Conservation (phyloP, 2,888 invertebrate genomes). For the Hypsopygia costalis region DNA sequence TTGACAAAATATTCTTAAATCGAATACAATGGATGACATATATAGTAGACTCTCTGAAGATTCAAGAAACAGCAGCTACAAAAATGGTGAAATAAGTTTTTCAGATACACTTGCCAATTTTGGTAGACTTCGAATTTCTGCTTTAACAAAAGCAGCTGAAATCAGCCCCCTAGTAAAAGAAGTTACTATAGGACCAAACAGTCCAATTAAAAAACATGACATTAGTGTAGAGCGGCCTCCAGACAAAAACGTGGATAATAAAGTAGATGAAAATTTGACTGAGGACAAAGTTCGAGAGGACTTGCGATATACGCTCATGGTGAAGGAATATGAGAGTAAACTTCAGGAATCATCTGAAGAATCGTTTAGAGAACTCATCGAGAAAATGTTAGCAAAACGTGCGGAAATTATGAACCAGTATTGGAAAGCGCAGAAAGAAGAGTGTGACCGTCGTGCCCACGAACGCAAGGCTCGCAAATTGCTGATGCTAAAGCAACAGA, state of each 20-base stretch:
- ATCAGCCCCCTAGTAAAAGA: slow-evolving; percentile 72
- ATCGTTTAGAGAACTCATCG: slow-evolving; percentile 51
- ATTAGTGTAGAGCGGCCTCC: slow-evolving; percentile 12
- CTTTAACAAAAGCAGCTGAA: slow-evolving; percentile 78
- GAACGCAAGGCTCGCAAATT: slow-evolving; percentile 58
- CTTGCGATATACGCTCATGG: slow-evolving; percentile 50
- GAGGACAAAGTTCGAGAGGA: slow-evolving; percentile 57
- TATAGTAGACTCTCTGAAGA: slow-evolving; percentile 33
- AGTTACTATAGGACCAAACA: slow-evolving; percentile 76
- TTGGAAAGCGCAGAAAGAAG: slow-evolving; percentile 54
- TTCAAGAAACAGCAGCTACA: slow-evolving; percentile 29
- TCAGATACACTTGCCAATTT: slow-evolving; percentile 57
- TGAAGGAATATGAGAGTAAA: slow-evolving; percentile 52
- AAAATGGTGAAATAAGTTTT: slow-evolving; percentile 44
- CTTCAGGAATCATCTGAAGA: slow-evolving; percentile 47
- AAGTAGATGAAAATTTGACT: slow-evolving; percentile 43
- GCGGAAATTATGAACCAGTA: slow-evolving; percentile 50
- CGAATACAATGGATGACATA: slow-evolving; percentile 33
- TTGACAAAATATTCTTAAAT: background rate
- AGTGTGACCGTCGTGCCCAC: slow-evolving; percentile 56
- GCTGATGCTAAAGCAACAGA: slow-evolving; percentile 60
- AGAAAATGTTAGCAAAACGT: slow-evolving; percentile 53
- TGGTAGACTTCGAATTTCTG: slow-evolving; percentile 79
- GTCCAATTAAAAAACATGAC: slow-evolving; percentile 24
- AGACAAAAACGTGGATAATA: too few relatives aligned